Conservation (phyloP, 2,888 invertebrate genomes). For the Ochropleura plecta region DNA sequence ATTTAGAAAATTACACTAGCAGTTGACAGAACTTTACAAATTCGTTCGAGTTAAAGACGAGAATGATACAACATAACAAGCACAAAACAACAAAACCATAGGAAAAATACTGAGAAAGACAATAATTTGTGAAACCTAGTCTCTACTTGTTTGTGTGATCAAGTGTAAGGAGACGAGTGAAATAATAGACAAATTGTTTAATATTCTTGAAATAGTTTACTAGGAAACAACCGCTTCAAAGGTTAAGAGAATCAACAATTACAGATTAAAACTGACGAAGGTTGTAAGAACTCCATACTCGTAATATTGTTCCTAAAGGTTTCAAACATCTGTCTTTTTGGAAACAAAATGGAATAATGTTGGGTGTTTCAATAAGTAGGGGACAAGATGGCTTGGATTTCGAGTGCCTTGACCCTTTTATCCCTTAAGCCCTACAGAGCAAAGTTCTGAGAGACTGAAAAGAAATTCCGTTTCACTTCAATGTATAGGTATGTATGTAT, state of each 20-base stretch:
- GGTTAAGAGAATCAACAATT: neutral
- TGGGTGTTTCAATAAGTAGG: slow-evolving; percentile 44
- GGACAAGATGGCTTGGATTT: slow-evolving; percentile 55
- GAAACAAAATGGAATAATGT: slow-evolving; percentile 27
- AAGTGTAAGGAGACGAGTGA: slow-evolving; percentile 16
- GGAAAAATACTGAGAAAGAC: neutral
- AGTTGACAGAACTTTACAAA: neutral
- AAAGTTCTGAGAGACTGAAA: slow-evolving; percentile 51
- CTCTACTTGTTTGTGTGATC: slow-evolving; percentile 11
- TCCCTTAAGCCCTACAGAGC: slow-evolving; percentile 55
- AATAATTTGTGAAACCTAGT: slow-evolving; percentile 3
- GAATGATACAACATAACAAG: neutral
- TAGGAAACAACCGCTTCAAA: slow-evolving; percentile 2
- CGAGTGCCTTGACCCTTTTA: slow-evolving; percentile 66
- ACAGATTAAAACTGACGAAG: neutral
- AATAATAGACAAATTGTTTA: slow-evolving; percentile 22
- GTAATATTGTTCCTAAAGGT: neutral
- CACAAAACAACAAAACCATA: slow-evolving; percentile 16
- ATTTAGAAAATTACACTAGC: slow-evolving; percentile 1
- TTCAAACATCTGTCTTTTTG: neutral
- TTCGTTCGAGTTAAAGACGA: neutral
- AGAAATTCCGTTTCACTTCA: slow-evolving; percentile 46
- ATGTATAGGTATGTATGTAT: slow-evolving; percentile 5
- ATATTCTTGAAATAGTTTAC: slow-evolving; percentile 21
- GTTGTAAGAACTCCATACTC: neutral